Evolutionary conservation across 2,113 vertebrate genomes (phyloP), one percentile per base, ranked within the genome.

Genomic region (Eolophus roseicapilla): DNA sequence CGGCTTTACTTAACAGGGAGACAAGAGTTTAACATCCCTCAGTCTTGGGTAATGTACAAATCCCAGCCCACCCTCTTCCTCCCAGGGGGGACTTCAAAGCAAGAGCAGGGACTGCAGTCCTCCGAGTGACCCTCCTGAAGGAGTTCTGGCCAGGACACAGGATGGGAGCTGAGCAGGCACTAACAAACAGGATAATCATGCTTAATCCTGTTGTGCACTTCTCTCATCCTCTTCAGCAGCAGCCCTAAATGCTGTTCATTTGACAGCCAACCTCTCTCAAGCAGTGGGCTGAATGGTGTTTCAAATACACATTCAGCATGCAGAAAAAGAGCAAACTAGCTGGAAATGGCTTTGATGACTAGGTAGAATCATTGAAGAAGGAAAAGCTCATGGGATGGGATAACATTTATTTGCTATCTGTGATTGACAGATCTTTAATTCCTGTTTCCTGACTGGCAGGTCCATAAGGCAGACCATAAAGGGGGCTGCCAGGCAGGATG

Each of bases 401-500:
- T 35, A 71, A 25, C 2, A 0, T 65, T 74, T 86, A 57, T 70
- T 84, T 92, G 47, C 52, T 77, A 17, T 24, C 68, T 78, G 25
- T 92, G 93, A 96, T 25, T 92, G 96, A 96, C 88, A 93, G 65
- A 86, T 84, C 29, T 94, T 96, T 79, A 95, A 96, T 60, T 92
- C 69, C 69, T 92, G 49, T 94, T 97, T 96, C 96, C 96, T 96
- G 69, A 89, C 83, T 73, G 74, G 76, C 65, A 82, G 44, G 49
- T 82, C 67, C 65, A 79, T 62, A 62, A 91, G 25, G n/a, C 33
- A 81, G 50, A 53, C 24, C 3, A 4, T 49, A 84, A 86, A 78
- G 9, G 10, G 27, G 20, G 11, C 27, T 88, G 62, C 73, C 95
- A 94, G 74, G 88, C 96, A 96, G 93, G 95, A 97, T 96, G 90